Conservation (phyloP, 2,888 invertebrate species). For the Orthonychiurus folsomi region DNA sequence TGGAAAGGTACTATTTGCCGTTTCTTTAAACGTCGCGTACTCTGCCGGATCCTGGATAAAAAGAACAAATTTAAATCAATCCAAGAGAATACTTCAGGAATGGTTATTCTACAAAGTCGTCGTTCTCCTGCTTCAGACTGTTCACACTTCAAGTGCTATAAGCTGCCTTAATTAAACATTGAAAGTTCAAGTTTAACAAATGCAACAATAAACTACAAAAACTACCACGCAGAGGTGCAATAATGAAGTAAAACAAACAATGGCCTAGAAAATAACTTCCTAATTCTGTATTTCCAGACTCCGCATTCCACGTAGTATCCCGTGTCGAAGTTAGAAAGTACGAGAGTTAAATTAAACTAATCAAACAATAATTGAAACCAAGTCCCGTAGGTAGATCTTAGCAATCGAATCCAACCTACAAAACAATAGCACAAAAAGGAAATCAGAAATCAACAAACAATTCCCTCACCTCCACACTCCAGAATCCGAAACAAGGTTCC, state of each 20-base stretch:
- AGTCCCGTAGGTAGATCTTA: too few relatives aligned
- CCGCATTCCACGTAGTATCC: too few relatives aligned
- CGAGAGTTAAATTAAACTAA: too few relatives aligned
- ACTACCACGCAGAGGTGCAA: neutral
- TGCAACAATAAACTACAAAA: neutral
- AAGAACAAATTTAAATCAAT: constrained; percentile 1
- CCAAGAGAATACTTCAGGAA: neutral
- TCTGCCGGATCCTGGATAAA: constrained; percentile 16
- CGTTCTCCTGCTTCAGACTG: neutral
- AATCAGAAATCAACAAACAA: too few relatives aligned
- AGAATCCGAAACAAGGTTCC: constrained; percentile 10
- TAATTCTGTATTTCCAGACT: too few relatives aligned
- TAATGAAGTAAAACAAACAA: too few relatives aligned
- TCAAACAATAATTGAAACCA: too few relatives aligned
- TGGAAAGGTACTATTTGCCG: constrained; percentile 13
- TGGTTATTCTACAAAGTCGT: neutral
- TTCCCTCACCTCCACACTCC: constrained; percentile 1
- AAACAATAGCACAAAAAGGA: too few relatives aligned
- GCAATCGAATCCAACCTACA: too few relatives aligned
- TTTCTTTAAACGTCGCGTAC: constrained; percentile 10
- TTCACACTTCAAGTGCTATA: too few relatives aligned
- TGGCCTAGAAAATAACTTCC: too few relatives aligned
- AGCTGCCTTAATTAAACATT: neutral
- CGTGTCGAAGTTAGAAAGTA: too few relatives aligned
- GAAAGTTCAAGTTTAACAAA: neutral